Base-by-base conservation (phyloP, 2,113 vertebrate genomes). In the Barbus barbus region DNA sequence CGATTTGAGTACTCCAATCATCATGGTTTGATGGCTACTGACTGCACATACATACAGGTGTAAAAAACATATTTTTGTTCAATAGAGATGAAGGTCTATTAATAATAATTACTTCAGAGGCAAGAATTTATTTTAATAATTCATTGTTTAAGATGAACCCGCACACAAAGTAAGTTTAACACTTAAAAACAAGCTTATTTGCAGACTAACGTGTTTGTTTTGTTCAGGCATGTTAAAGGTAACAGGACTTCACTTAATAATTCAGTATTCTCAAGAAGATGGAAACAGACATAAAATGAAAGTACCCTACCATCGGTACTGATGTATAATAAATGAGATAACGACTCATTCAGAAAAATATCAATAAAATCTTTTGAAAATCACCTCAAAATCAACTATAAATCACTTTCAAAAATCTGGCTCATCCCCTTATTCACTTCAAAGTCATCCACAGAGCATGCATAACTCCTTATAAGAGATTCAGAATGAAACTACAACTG, bases 1-100 rank as follows among this genome's bases (percentile, higher is more conserved):
- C 3, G 60, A 80, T 80, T 28, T 7, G 58, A 46, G 78, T 44
- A 46, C 58, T 46, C 78, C 58, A 79, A 65, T 80, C 60, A 65
- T 80, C 60, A 80, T 65, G 78, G 14, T 80, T 60, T 48, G 24
- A 65, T 12, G 41, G 3, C 41, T 11, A 44, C 41, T 80, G 78
- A 65, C 60, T 63, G 51, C 46, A 48, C 46, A 48, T 48, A 41
- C 31, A 78, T 16, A 51, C 9, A 6, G 14, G 9, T 24, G 36
- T 24, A 73, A 44, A n/a, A 44, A 44, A 26, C 69, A 3, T 6
- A 6, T 12, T 41, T 72, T 9, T 73, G 36, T 73, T 36, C 16
- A 33, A 67, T 4, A 20, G 31, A 5, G 24, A 6, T 61, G 1
- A 61, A 28, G 16, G 28, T 67, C 61, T 33, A 18, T 51, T 51